phyloP scores from a whole-genome alignment of 2,888 invertebrate species.

The Chrysotoxum bicinctum region DNA sequence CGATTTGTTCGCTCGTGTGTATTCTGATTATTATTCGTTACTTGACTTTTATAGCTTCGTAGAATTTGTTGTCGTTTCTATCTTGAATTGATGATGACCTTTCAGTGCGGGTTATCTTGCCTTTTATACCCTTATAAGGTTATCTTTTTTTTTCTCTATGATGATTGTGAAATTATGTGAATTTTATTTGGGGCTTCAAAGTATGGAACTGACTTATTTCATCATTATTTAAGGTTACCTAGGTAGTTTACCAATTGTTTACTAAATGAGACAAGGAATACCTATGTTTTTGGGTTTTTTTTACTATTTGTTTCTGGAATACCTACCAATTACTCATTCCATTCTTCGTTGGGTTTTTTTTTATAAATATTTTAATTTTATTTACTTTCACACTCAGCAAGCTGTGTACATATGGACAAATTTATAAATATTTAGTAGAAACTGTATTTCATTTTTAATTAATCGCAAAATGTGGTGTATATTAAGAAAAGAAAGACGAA shows the following conservation, averaged over 20 bases:
- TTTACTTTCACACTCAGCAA: not conserved
- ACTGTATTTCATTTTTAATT: not conserved
- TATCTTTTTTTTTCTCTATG: conserved; percentile 7
- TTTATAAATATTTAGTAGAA: not conserved
- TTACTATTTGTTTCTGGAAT: no score
- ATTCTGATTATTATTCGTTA: conserved; percentile 25
- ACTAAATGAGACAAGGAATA: no score
- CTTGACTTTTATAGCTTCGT: conserved; percentile 1
- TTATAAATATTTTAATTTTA: not conserved
- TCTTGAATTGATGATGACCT: conserved; percentile 38
- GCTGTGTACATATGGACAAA: not conserved
- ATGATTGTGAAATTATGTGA: not conserved
- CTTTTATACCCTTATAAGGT: not conserved
- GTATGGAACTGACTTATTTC: not conserved
- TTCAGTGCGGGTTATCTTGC: conserved; percentile 47
- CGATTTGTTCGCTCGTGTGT: conserved; percentile 17
- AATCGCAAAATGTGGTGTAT: conserved; percentile 1
- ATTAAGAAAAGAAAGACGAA: not conserved
- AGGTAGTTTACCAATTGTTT: no score
- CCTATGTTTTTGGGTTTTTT: no score
- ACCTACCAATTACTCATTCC: no score
- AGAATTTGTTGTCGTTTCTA: conserved; percentile 7
- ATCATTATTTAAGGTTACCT: no score
- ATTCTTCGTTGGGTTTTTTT: no score
- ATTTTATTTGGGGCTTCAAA: not conserved